Conservation (phyloP, 1,140 invertebrate species). For the Ditylenchus dipsaci region DNA sequence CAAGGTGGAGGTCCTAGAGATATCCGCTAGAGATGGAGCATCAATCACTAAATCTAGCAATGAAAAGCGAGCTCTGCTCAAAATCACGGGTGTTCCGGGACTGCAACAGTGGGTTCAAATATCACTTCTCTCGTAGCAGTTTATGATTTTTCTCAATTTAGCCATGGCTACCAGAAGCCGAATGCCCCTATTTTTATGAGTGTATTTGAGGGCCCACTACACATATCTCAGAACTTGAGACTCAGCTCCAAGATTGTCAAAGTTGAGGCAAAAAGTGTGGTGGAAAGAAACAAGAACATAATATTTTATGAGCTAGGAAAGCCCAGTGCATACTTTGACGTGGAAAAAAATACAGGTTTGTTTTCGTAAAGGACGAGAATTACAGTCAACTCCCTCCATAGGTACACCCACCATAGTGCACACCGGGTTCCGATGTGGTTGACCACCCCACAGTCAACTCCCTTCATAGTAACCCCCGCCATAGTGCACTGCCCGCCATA, state of each 20-base stretch:
- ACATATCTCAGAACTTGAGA: not conserved
- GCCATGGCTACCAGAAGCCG: no score
- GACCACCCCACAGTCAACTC: no score
- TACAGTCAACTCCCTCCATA: no score
- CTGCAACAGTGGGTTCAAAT: not conserved
- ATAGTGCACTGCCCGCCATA: no score
- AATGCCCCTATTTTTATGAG: not conserved
- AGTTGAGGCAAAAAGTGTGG: not conserved
- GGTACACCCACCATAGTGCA: no score
- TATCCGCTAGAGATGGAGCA: not conserved
- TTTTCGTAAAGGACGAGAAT: no score
- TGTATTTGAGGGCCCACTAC: not conserved
- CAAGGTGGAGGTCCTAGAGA: not conserved
- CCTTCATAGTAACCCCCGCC: no score
- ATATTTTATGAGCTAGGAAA: not conserved
- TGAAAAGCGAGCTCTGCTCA: not conserved
- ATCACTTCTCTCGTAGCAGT: no score
- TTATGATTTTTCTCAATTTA: no score
- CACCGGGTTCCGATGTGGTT: no score
- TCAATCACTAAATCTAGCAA: not conserved
- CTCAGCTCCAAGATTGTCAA: not conserved
- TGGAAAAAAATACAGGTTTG: not conserved
- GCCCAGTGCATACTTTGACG: not conserved
- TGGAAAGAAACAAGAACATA: not conserved
- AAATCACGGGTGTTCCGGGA: not conserved